Evolutionary conservation across 1,140 invertebrate genomes (phyloP).

Genomic region (Eulimnadia texana): DNA sequence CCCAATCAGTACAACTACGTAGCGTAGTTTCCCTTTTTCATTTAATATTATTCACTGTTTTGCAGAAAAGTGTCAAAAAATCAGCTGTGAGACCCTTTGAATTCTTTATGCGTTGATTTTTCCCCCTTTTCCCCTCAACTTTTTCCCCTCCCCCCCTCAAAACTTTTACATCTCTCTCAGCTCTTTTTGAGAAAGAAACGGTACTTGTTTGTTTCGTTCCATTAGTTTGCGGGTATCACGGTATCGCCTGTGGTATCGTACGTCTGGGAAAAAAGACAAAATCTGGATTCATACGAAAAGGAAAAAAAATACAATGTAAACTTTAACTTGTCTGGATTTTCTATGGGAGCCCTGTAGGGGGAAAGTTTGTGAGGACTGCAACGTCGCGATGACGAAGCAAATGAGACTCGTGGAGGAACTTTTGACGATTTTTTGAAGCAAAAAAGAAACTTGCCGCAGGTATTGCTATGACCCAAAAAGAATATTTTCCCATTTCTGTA

Average conservation of each 20-base stretch:
- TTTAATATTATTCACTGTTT: too few relatives aligned
- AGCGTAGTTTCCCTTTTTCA: constrained; percentile 36
- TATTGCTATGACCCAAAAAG: too few relatives aligned
- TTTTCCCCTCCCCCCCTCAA: not conserved
- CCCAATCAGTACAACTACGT: constrained; percentile 97
- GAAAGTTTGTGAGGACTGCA: too few relatives aligned
- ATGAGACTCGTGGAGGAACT: too few relatives aligned
- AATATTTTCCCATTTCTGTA: too few relatives aligned
- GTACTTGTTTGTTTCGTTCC: not conserved
- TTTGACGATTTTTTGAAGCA: too few relatives aligned
- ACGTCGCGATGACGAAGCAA: not conserved
- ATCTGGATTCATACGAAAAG: too few relatives aligned
- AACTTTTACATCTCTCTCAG: not conserved
- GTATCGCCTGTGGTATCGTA: too few relatives aligned
- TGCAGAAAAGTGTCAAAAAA: too few relatives aligned
- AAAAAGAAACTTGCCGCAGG: too few relatives aligned
- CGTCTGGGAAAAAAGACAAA: constrained; percentile 3
- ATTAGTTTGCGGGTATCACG: not conserved
- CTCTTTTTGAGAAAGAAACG: not conserved
- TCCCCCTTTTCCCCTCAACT: not conserved
- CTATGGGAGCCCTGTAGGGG: too few relatives aligned
- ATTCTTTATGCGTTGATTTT: not conserved
- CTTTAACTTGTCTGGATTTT: too few relatives aligned
- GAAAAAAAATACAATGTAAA: constrained; percentile 25
- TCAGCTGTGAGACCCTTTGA: not conserved